A percentile compares a stretch with the other conserved stretches of the same genome.
These are phyloP conservation scores for Melanostoma scalare DNA, from an alignment of 2,888 invertebrate species.

Conservation along the genomic window DNA sequence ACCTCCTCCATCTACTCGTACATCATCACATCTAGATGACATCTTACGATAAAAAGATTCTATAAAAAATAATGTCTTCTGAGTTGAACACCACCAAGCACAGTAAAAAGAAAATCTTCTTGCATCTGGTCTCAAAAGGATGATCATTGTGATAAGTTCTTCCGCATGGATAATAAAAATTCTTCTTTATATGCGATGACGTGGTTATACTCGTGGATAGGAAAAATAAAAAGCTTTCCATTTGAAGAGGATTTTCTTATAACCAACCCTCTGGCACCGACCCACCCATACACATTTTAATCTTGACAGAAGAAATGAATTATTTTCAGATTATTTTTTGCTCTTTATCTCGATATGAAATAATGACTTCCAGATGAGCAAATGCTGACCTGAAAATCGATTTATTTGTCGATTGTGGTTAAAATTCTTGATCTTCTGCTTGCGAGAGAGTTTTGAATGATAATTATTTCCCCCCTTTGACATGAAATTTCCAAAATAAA, in stretches of 20 bases:
- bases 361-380: slow-evolving; percentile 22
- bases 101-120: no score
- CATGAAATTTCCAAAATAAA: no score
- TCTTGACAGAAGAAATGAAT: neutral
- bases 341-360: slow-evolving; percentile 10
- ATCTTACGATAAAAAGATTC: neutral
- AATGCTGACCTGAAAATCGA: slow-evolving; percentile 8
- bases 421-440: no score
- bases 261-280: neutral
- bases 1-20: no score
- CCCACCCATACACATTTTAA: neutral
- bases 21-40: neutral
- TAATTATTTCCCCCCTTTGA: no score
- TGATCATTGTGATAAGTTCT: slow-evolving; percentile 5
- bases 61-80: neutral
- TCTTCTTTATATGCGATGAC: slow-evolving; percentile 1
- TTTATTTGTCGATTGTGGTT: neutral
- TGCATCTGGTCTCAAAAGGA: neutral
- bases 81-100: neutral
- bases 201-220: slow-evolving; percentile 5
- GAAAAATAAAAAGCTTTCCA: neutral
- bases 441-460: no score
- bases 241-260: slow-evolving; percentile 16
- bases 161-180: neutral
- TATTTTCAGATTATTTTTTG: slow-evolving; percentile 5